Evolutionary conservation across 2,797 vertebrate genomes (phyloP).

Genomic region (Aselliscus stoliczkanus): DNA sequence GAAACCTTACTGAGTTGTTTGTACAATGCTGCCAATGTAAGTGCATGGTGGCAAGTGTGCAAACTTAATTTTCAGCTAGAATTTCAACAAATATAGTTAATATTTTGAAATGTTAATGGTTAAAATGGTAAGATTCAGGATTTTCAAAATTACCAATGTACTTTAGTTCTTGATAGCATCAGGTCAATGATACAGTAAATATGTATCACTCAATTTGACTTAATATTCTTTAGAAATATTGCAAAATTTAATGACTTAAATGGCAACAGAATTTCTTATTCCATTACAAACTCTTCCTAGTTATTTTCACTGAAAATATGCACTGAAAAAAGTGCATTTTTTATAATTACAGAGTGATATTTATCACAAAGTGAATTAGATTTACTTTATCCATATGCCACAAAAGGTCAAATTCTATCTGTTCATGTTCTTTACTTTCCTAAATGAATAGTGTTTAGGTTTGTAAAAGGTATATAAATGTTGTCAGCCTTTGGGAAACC

Average conservation of each 20-base stretch:
- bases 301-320: neutral
- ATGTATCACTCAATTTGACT: neutral
- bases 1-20: too few relatives aligned
- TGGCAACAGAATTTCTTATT: neutral
- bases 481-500: neutral
- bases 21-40: too few relatives aligned
- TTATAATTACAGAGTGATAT: constrained; percentile 40
- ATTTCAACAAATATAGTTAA: neutral
- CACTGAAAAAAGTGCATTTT: neutral
- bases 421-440: neutral
- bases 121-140: neutral
- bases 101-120: neutral
- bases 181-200: neutral
- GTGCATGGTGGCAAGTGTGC: too few relatives aligned
- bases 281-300: neutral
- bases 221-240: neutral
- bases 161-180: neutral
- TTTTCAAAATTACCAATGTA: neutral
- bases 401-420: constrained; percentile 51
- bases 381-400: constrained; percentile 52
- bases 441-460: constrained; percentile 34
- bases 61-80: neutral
- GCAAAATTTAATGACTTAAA: neutral
- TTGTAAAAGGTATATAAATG: constrained; percentile 34
- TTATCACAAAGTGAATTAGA: constrained; percentile 25